Conservation (phyloP, 1,140 invertebrate genomes). For the Drosophila albomicans region DNA sequence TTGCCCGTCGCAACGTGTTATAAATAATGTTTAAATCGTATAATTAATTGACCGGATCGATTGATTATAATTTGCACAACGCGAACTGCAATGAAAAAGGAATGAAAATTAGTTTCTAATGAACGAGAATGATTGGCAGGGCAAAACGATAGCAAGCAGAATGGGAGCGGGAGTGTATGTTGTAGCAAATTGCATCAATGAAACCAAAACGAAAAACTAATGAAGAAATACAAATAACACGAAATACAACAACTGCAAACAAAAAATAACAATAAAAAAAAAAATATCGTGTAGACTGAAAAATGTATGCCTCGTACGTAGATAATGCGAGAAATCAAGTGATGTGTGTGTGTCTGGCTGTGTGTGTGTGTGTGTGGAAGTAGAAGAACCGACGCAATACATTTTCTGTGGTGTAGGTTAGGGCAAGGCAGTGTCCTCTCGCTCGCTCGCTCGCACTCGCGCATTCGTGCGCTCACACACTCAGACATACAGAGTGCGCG, state of each 20-base stretch:
- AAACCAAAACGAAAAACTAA: slow-evolving; percentile 46
- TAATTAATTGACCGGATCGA: slow-evolving; percentile 38
- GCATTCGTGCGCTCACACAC: neutral
- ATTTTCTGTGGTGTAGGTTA: slow-evolving; percentile 79
- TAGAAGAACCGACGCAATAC: slow-evolving; percentile 72
- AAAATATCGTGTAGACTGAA: slow-evolving; percentile 31
- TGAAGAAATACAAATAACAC: slow-evolving; percentile 52
- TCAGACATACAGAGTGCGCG: neutral
- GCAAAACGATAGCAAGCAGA: neutral
- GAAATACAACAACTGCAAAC: slow-evolving; percentile 22
- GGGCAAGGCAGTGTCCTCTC: slow-evolving; percentile 53
- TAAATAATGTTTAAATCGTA: slow-evolving; percentile 32
- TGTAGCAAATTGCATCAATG: slow-evolving; percentile 57
- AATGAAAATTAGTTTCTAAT: slow-evolving; percentile 24
- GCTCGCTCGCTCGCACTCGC: slow-evolving; percentile 24
- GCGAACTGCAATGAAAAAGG: slow-evolving; percentile 30
- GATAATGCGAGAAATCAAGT: slow-evolving; percentile 45
- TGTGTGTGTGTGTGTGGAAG: slow-evolving; percentile 19
- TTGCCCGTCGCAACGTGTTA: slow-evolving; percentile 17
- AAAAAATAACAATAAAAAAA: slow-evolving; percentile 5
- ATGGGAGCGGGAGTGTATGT: neutral
- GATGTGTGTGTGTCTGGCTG: slow-evolving; percentile 18
- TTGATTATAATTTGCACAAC: slow-evolving; percentile 28
- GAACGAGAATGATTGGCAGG: neutral
- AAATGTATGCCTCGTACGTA: slow-evolving; percentile 53